Conservation (phyloP, 2,888 invertebrate species). For the Julus scandinavius region DNA sequence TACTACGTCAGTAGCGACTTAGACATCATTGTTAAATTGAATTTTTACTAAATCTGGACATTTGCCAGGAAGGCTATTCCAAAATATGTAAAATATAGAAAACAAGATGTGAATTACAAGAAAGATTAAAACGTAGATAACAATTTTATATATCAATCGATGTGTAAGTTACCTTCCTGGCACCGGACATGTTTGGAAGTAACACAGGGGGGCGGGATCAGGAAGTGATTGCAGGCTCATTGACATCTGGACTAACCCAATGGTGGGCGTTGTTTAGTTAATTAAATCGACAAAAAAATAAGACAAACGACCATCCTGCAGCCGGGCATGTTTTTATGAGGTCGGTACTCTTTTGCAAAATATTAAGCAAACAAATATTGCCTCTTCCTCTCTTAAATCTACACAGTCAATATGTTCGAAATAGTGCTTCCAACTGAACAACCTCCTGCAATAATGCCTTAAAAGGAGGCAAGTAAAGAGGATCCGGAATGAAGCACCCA, state of each 20-base stretch:
- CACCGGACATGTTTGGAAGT: neutral
- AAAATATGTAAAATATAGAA: too few relatives aligned
- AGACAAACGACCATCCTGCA: conserved; percentile 30
- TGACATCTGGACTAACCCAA: conserved; percentile 35
- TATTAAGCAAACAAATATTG: conserved; percentile 34
- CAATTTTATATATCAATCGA: neutral
- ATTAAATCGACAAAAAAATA: conserved; percentile 36
- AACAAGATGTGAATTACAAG: too few relatives aligned
- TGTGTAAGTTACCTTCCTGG: neutral
- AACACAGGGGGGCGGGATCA: neutral
- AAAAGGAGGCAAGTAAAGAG: neutral
- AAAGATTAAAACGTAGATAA: too few relatives aligned
- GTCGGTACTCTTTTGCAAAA: conserved; percentile 16
- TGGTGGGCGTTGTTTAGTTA: conserved; percentile 23
- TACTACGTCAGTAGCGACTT: too few relatives aligned
- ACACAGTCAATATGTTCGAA: conserved; percentile 1
- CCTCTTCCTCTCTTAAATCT: neutral
- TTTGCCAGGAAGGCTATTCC: too few relatives aligned
- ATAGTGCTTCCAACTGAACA: neutral
- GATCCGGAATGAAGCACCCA: neutral
- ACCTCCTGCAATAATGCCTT: conserved; percentile 5
- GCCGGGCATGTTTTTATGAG: neutral
- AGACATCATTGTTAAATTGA: too few relatives aligned
- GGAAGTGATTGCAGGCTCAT: conserved; percentile 13
- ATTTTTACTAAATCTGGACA: too few relatives aligned